These are phyloP conservation scores for Hassar affinis DNA, from an alignment of 2,113 vertebrate species.

Conservation along the genomic window DNA sequence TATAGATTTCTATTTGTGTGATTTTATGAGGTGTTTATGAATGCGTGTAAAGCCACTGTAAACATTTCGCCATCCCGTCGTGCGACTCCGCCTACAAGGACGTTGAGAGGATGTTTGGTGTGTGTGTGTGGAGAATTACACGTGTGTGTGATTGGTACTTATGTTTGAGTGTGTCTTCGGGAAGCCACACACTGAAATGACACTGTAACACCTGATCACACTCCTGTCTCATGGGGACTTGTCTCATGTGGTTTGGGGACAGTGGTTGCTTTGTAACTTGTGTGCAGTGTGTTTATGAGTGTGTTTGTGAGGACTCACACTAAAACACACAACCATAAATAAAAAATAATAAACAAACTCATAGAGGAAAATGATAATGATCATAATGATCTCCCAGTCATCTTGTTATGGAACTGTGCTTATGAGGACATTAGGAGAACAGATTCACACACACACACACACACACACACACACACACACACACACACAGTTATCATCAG, in stretches of 20 bases:
- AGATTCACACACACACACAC: too few species aligned
- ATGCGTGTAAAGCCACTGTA: too few species aligned
- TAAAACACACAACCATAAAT: background rate
- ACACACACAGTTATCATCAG: background rate
- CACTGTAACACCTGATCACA: background rate
- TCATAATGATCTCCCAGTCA: background rate
- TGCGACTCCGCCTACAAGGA: too few species aligned
- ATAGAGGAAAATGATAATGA: background rate
- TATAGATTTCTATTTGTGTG: background rate
- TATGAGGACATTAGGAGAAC: background rate
- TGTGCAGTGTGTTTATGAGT: slow-evolving; percentile 28
- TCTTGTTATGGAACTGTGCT: background rate
- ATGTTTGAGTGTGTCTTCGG: background rate
- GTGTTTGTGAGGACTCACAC: background rate
- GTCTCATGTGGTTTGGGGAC: too few species aligned
- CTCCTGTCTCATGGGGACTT: background rate
- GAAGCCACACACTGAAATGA: background rate
- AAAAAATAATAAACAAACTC: background rate
- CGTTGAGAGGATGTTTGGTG: background rate
- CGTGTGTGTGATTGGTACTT: background rate
- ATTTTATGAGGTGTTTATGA: background rate
- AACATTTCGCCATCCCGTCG: too few species aligned
- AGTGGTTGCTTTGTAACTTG: too few species aligned
- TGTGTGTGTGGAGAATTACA: background rate
- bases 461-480: slow-evolving; percentile 11